These are phyloP conservation scores for Ophioninae sp. DNA, from an alignment of 2,888 invertebrate species.

Conservation along the genomic window DNA sequence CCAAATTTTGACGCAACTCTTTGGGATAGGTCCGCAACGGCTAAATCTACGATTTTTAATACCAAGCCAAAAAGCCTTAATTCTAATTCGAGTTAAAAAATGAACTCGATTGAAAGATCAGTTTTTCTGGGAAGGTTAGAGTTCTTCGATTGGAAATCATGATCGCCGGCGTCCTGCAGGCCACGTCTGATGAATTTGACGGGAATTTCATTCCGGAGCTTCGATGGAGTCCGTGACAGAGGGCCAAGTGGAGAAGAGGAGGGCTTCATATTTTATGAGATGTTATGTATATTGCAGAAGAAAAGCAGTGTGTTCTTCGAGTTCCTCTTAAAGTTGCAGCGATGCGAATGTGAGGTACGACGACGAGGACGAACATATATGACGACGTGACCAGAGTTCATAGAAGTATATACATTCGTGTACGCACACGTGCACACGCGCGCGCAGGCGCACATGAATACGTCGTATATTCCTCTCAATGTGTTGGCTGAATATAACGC, in stretches of 20 bases:
- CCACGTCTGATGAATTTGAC: constrained; percentile 12
- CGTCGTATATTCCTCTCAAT: constrained; percentile 24
- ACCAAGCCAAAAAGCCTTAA: no score
- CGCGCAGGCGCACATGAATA: not conserved
- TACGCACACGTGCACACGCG: not conserved
- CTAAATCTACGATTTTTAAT: no score
- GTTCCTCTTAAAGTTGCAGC: constrained; percentile 53
- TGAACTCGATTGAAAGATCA: not conserved
- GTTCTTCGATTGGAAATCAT: constrained; percentile 5
- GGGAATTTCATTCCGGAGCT: constrained; percentile 6
- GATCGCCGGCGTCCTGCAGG: not conserved
- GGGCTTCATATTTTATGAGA: constrained; percentile 25
- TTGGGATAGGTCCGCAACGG: no score
- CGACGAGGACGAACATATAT: constrained; percentile 53
- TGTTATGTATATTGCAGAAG: constrained; percentile 22
- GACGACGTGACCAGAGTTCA: constrained; percentile 60
- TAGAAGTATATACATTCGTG: constrained; percentile 31
- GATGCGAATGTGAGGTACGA: constrained; percentile 47
- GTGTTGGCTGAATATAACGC: constrained; percentile 41
- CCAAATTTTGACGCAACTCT: not conserved
- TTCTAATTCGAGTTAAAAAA: not conserved
- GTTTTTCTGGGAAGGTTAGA: not conserved
- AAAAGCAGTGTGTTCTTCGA: constrained; percentile 34
- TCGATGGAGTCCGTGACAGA: constrained; percentile 2
- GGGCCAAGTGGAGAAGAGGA: not conserved